Evolutionary conservation across 2,797 vertebrate species (phyloP).

Genomic region (Poeciliopsis gracilis): DNA sequence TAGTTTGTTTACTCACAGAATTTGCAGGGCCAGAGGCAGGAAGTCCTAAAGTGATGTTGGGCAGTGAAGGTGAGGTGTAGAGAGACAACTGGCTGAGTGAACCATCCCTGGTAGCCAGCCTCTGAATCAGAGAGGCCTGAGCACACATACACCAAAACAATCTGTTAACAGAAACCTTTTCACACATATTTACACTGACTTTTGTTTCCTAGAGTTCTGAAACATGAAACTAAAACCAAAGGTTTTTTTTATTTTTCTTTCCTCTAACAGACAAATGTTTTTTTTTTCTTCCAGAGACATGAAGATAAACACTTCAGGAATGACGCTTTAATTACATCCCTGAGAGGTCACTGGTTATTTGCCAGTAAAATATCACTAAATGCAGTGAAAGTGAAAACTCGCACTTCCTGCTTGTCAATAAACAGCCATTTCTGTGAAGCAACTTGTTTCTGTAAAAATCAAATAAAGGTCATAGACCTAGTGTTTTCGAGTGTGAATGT

Average conservation of each 20-base stretch:
- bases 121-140: conserved; percentile 89
- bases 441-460: not conserved
- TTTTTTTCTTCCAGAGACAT: not conserved
- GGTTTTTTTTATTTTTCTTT: not conserved
- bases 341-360: not conserved
- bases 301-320: not conserved
- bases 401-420: not conserved
- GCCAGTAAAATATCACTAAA: not conserved
- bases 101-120: conserved; percentile 88
- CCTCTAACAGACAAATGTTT: not conserved
- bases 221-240: not conserved
- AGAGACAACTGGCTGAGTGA: conserved; percentile 92
- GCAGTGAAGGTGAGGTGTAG: conserved; percentile 96
- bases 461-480: not conserved
- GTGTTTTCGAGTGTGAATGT: not conserved
- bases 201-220: not conserved
- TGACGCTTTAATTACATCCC: not conserved
- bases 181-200: not conserved
- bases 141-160: conserved; percentile 27
- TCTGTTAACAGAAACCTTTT: not conserved
- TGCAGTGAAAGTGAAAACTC: not conserved
- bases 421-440: not conserved
- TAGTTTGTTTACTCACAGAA: conserved; percentile 78
- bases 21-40: conserved; percentile 89
- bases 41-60: conserved; percentile 96